A percentile compares a stretch with the other conserved stretches of the same genome.
These are phyloP conservation scores for Tamias sibiricus DNA, from an alignment of 2,113 vertebrate species.

Conservation along the genomic window DNA sequence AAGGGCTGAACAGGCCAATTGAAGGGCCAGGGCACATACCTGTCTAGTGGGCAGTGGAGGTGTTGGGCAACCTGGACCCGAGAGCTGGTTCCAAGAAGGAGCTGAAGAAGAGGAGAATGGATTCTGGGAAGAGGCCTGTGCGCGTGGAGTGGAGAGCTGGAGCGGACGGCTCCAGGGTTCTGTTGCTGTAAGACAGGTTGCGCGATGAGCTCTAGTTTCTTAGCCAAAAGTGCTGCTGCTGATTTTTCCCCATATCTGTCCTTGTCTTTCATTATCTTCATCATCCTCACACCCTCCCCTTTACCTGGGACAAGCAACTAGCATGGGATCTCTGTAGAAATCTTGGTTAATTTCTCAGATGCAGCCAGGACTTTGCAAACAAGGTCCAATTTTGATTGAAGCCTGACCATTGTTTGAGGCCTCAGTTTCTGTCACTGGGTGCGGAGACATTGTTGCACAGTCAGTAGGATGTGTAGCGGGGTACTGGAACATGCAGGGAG, in stretches of 20 bases:
- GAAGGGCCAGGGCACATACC: neutral
- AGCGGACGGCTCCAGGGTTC: neutral
- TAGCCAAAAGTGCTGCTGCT: neutral
- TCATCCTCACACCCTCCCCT: accelerated
- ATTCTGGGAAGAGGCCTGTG: neutral
- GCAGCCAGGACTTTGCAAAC: neutral
- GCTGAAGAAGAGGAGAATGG: neutral
- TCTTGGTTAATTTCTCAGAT: neutral
- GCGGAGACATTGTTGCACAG: neutral
- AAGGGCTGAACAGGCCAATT: neutral
- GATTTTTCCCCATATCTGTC: neutral
- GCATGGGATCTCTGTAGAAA: neutral
- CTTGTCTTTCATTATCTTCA: neutral
- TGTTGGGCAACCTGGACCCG: too few relatives aligned
- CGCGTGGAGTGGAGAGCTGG: neutral
- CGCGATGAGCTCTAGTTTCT: neutral
- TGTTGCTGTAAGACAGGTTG: neutral
- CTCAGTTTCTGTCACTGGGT: neutral
- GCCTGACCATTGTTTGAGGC: neutral
- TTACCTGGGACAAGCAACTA: neutral
- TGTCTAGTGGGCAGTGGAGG: neutral
- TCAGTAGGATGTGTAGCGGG: neutral
- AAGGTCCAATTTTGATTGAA: neutral
- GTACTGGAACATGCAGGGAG: neutral
- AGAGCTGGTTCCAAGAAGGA: neutral